phyloP scores from a whole-genome alignment of 1,140 invertebrate species.

The Achatina immaculata region DNA sequence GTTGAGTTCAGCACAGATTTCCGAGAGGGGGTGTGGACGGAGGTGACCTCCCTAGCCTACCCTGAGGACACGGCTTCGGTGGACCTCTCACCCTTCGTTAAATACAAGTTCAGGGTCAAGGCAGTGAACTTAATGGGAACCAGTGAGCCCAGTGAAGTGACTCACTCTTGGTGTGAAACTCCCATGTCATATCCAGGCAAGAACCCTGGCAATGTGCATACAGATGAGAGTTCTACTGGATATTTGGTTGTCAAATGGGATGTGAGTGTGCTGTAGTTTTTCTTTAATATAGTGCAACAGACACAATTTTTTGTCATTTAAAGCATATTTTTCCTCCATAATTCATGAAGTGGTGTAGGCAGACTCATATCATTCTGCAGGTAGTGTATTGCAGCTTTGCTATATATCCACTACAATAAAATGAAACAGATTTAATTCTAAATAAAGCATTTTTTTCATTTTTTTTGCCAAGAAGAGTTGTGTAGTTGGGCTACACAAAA shows the following conservation, averaged over 20 bases:
- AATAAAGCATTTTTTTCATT: neutral
- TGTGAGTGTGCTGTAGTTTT: constrained; percentile 40
- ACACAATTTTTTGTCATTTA: neutral
- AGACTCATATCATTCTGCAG: too few species aligned
- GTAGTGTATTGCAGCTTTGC: too few species aligned
- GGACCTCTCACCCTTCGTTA: constrained; percentile 42
- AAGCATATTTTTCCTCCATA: too few species aligned
- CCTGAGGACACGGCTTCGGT: constrained; percentile 31
- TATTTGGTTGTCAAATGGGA: constrained; percentile 52
- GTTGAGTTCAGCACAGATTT: constrained; percentile 96
- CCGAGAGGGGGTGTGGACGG: constrained; percentile 87
- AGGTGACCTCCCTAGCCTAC: neutral
- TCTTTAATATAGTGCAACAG: neutral
- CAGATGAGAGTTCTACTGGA: constrained; percentile 44
- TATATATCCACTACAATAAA: neutral
- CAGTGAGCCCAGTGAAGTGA: constrained; percentile 45
- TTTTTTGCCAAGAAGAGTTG: too few species aligned
- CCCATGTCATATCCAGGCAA: constrained; percentile 35
- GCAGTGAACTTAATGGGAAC: constrained; percentile 50
- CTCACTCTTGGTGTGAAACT: constrained; percentile 38
- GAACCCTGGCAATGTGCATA: constrained; percentile 47
- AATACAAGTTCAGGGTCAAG: constrained; percentile 54
- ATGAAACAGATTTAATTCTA: neutral
- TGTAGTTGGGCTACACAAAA: too few species aligned
- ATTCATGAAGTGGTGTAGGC: too few species aligned